Percentiles rank a stretch among this genome's conserved stretches.
Evolutionary conservation across 2,797 vertebrate species (phyloP).

Genomic region (Argyrosomus regius): DNA sequence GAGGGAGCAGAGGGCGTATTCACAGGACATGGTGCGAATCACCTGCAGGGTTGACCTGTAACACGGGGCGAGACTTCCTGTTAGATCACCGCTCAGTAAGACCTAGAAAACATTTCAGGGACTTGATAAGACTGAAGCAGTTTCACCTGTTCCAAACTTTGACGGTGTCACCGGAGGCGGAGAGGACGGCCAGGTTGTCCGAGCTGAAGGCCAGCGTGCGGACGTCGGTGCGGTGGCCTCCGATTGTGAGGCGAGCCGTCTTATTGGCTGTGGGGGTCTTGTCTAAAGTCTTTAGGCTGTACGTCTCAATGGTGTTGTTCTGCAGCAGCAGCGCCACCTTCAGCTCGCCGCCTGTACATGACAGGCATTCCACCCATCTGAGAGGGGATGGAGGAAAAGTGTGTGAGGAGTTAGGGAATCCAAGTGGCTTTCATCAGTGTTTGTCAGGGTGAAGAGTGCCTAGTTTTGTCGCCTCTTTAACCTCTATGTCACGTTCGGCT

Average conservation of each 20-base stretch:
- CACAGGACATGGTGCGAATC: conserved; percentile 95
- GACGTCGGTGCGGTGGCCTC: conserved; percentile 93
- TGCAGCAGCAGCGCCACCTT: conserved; percentile 93
- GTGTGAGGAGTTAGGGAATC: too few species aligned
- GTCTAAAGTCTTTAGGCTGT: conserved; percentile 82
- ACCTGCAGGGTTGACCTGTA: conserved; percentile 94
- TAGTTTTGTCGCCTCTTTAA: background rate
- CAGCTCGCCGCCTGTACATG: conserved; percentile 90
- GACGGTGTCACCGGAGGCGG: conserved; percentile 92
- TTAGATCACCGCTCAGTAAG: conserved; percentile 13
- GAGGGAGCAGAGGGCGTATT: conserved; percentile 94
- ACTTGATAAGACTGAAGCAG: background rate
- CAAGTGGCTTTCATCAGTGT: background rate
- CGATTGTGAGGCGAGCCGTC: conserved; percentile 88
- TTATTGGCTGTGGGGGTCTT: conserved; percentile 82
- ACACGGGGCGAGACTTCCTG: conserved; percentile 10
- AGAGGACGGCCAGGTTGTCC: conserved; percentile 95
- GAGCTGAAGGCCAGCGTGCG: conserved; percentile 97
- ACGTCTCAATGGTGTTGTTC: conserved; percentile 93
- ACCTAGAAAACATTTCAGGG: background rate
- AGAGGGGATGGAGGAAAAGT: background rate
- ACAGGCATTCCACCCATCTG: conserved; percentile 92
- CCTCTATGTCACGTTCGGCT: rapidly evolving
- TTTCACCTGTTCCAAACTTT: conserved; percentile 98
- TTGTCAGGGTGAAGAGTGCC: background rate